phyloP scores from a whole-genome alignment of 2,888 invertebrate genomes.

The Danaus chrysippus region DNA sequence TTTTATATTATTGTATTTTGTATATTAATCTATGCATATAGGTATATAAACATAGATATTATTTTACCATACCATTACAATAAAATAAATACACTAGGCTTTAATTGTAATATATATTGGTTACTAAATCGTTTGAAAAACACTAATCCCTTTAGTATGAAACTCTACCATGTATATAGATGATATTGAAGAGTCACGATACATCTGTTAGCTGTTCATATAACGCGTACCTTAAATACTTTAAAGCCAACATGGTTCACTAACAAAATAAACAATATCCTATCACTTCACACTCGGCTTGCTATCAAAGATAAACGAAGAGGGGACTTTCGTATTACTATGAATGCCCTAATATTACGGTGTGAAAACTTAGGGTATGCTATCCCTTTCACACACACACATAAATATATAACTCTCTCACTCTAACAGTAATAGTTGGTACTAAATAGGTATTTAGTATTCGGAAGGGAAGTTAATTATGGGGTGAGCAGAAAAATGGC shows the following conservation, averaged over 20 bases:
- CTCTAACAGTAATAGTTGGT: slow-evolving; percentile 54
- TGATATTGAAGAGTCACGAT: too few relatives aligned
- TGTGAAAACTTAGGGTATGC: slow-evolving; percentile 58
- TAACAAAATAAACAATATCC: slow-evolving; percentile 51
- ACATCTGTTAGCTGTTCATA: too few relatives aligned
- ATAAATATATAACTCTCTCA: slow-evolving; percentile 37
- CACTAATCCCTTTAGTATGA: too few relatives aligned
- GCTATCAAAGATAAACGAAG: slow-evolving; percentile 50
- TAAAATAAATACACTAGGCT: neutral
- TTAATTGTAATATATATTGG: neutral
- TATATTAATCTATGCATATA: neutral
- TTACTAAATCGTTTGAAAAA: too few relatives aligned
- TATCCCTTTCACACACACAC: slow-evolving; percentile 42
- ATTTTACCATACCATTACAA: too few relatives aligned
- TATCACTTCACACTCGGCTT: slow-evolving; percentile 66
- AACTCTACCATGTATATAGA: too few relatives aligned
- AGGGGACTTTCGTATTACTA: slow-evolving; percentile 43
- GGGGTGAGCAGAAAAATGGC: slow-evolving; percentile 69
- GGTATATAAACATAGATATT: neutral
- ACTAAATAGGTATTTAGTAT: slow-evolving; percentile 78
- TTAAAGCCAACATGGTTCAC: slow-evolving; percentile 13
- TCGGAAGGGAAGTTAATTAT: slow-evolving; percentile 73
- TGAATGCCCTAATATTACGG: slow-evolving; percentile 52
- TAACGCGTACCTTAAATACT: neutral
- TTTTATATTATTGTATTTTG: slow-evolving; percentile 10